These are phyloP conservation scores for Eucera pruinosa DNA, from an alignment of 2,888 invertebrate species.

Conservation along the genomic window DNA sequence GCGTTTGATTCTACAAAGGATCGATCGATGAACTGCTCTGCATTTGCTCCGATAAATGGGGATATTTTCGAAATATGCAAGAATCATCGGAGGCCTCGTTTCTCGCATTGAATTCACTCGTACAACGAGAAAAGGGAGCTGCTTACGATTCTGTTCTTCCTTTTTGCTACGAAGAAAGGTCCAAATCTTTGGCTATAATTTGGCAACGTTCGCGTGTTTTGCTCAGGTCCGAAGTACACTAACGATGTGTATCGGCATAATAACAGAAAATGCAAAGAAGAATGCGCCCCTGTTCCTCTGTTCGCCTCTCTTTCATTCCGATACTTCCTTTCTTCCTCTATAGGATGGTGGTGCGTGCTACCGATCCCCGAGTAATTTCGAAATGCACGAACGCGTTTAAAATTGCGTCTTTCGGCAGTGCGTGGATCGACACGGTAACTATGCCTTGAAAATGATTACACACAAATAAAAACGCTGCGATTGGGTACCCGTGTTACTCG, in stretches of 20 bases:
- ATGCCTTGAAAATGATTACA: constrained; percentile 28
- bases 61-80: constrained; percentile 14
- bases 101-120: constrained; percentile 1
- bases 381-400: constrained; percentile 52
- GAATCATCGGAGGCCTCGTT: background rate
- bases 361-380: constrained; percentile 50
- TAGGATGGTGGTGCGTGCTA: constrained; percentile 40
- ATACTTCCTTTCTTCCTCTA: background rate
- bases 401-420: constrained; percentile 53
- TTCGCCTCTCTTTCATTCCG: background rate
- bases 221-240: constrained; percentile 52
- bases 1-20: constrained; percentile 10
- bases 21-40: constrained; percentile 32
- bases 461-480: constrained; percentile 19
- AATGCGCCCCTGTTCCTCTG: constrained; percentile 1
- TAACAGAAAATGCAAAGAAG: constrained; percentile 73
- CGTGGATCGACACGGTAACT: constrained; percentile 23
- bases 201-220: constrained; percentile 65
- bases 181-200: constrained; percentile 59
- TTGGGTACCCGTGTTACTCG: background rate
- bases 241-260: constrained; percentile 73
- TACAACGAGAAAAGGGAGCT: background rate
- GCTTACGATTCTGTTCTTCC: background rate
- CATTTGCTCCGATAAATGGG: too few relatives aligned
- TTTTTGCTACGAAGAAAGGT: constrained; percentile 8